These are phyloP conservation scores for Drosophila ananassae DNA, from an alignment of 1,140 invertebrate genomes.

Conservation along the genomic window DNA sequence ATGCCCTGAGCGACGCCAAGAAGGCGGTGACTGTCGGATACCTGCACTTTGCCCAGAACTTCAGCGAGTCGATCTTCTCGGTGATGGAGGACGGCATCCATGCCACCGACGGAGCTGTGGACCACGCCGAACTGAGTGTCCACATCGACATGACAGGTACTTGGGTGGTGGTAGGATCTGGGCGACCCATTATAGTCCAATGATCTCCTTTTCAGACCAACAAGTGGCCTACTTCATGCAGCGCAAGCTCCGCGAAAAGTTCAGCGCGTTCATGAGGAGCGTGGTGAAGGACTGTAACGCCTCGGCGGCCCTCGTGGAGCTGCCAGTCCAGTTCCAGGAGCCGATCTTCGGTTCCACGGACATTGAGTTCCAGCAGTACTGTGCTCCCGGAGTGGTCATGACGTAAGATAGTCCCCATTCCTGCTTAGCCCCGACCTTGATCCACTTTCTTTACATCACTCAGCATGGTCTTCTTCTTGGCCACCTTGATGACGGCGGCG, in stretches of 20 bases:
- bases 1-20: constrained; percentile 87
- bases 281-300: constrained; percentile 87
- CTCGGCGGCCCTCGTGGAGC: constrained; percentile 85
- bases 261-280: constrained; percentile 86
- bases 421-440: background rate
- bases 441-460: background rate
- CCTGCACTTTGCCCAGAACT: constrained; percentile 90
- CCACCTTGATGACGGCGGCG: constrained; percentile 90
- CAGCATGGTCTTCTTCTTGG: constrained; percentile 92
- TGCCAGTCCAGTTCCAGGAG: constrained; percentile 88
- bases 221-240: constrained; percentile 89
- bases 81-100: constrained; percentile 86
- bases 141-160: constrained; percentile 83
- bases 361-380: constrained; percentile 88
- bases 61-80: constrained; percentile 87
- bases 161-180: background rate
- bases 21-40: constrained; percentile 88
- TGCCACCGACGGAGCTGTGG: constrained; percentile 84
- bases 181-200: background rate
- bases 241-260: constrained; percentile 87
- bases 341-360: constrained; percentile 89
- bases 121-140: constrained; percentile 87
- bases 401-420: constrained; percentile 85
- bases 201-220: constrained; percentile 84
- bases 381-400: constrained; percentile 91